Percentiles rank a stretch among this genome's conserved stretches.
phyloP scores from a whole-genome alignment of 2,113 vertebrate species.

The Triplophysa rosa region DNA sequence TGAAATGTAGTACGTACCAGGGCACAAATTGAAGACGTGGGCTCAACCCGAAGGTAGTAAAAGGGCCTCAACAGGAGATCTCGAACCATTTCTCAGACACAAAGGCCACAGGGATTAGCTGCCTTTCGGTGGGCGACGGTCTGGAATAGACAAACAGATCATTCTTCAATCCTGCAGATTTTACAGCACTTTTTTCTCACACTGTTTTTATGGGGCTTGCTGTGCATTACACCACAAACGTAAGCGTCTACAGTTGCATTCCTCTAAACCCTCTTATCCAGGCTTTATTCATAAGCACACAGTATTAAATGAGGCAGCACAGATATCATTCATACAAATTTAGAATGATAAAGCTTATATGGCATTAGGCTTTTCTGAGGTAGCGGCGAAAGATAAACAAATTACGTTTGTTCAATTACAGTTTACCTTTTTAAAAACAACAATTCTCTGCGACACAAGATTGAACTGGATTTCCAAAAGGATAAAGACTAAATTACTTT shows the following conservation, averaged over 20 bases:
- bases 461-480: slow-evolving; percentile 13
- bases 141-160: slow-evolving; percentile 73
- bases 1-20: slow-evolving; percentile 78
- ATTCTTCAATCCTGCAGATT: slow-evolving; percentile 26
- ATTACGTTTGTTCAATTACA: too few relatives aligned
- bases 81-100: slow-evolving; percentile 99
- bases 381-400: neutral
- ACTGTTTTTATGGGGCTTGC: neutral
- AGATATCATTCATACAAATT: neutral
- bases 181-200: neutral
- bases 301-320: slow-evolving; percentile 5
- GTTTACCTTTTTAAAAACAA: neutral
- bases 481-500: slow-evolving; percentile 3
- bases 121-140: slow-evolving; percentile 92
- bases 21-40: slow-evolving; percentile 80
- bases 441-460: neutral
- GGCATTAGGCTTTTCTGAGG: neutral
- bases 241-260: slow-evolving; percentile 7
- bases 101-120: slow-evolving; percentile 99
- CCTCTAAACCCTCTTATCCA: slow-evolving; percentile 22
- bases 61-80: slow-evolving; percentile 96
- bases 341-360: neutral
- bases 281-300: neutral
- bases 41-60: slow-evolving; percentile 82
- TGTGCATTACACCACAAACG: slow-evolving; percentile 12